Percentiles rank a stretch among this genome's conserved stretches.
phyloP scores from a whole-genome alignment of 1,140 invertebrate species.

The Medauroidea extradentata region DNA sequence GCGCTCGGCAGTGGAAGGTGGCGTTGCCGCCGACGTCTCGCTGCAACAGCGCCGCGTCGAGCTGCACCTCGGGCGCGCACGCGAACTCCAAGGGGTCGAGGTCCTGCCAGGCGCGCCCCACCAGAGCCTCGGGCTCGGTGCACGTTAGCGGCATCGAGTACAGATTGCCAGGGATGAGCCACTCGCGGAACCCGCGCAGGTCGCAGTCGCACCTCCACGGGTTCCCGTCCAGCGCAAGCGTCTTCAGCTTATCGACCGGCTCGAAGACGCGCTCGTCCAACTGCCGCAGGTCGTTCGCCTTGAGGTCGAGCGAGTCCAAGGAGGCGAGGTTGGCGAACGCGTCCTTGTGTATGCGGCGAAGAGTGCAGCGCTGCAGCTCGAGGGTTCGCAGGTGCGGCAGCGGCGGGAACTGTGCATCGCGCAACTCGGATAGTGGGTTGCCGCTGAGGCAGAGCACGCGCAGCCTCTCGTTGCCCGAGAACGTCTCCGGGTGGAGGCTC shows the following conservation, averaged over 20 bases:
- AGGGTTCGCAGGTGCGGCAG: conserved; percentile 65
- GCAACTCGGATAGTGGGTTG: conserved; percentile 62
- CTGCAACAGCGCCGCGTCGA: conserved; percentile 59
- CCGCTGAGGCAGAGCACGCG: conserved; percentile 62
- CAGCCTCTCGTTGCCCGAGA: conserved; percentile 67
- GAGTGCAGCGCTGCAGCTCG: conserved; percentile 70
- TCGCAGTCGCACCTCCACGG: conserved; percentile 86
- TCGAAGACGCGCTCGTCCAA: conserved; percentile 60
- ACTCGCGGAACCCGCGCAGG: conserved; percentile 71
- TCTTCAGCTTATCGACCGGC: conserved; percentile 65
- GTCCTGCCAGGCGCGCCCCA: conserved; percentile 60
- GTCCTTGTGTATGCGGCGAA: conserved; percentile 63
- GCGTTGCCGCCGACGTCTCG: conserved; percentile 69
- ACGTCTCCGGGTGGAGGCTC: conserved; percentile 63
- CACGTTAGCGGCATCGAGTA: conserved; percentile 63
- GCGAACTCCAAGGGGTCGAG: conserved; percentile 64
- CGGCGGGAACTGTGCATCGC: conserved; percentile 62
- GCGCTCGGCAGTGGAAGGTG: conserved; percentile 73
- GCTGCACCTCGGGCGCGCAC: conserved; percentile 62
- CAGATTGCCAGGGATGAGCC: conserved; percentile 66
- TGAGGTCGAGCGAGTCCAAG: conserved; percentile 66
- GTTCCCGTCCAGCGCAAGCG: conserved; percentile 75
- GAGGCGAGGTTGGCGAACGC: conserved; percentile 62
- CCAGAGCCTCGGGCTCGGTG: conserved; percentile 51
- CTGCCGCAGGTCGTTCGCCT: conserved; percentile 61